Evolutionary conservation across 2,113 vertebrate genomes (phyloP), one percentile per base, ranked within the genome.

Genomic region (Gavia stellata): DNA sequence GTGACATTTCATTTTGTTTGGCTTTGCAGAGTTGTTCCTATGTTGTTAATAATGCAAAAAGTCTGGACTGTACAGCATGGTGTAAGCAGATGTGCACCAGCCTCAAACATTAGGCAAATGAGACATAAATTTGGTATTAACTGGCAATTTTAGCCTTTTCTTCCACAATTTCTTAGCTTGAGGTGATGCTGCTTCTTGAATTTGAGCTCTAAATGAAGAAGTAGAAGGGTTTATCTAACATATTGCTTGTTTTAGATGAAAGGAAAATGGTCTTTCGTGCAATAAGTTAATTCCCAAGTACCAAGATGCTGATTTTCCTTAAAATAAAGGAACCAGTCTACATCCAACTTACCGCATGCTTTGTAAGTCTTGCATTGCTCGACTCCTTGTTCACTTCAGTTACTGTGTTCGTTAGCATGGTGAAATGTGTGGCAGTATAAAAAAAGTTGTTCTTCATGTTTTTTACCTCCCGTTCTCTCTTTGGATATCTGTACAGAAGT

Each of bases 31-130:
- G 77, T 79, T 81, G 61, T 86, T 94, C 65, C 67, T 62, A 1
- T 52, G 58, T 66, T 72, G 86, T 97, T 96, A 97, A 97, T 97
- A 97, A 97, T 97, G 90, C 77, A 97, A 24, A 79, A 92, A 67
- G 72, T 86, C 84, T 95, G 81, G 82, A 66, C 53, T 73, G 0
- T 61, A 17, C 24, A 29, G 79, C 0, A 0, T 34, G 79, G 49
- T 61, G 58, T 68, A 84, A 70, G 74, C 94, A 95, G 86, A 80
- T 96, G 92, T 90, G 73, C 78, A 42, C 67, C 88, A 91, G 83
- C 88, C 89, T 94, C 84, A 45, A 34, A 61, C 80, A 81, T 73
- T 74, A 92, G 74, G 59, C 55, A 90, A 86, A 93, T 91, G 55
- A 84, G 86, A 90, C 71, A 78, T 86, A 91, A 88, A 97, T 97